These are phyloP conservation scores for Bombycilla garrulus DNA, from an alignment of 2,113 vertebrate genomes.

Conservation along the genomic window DNA sequence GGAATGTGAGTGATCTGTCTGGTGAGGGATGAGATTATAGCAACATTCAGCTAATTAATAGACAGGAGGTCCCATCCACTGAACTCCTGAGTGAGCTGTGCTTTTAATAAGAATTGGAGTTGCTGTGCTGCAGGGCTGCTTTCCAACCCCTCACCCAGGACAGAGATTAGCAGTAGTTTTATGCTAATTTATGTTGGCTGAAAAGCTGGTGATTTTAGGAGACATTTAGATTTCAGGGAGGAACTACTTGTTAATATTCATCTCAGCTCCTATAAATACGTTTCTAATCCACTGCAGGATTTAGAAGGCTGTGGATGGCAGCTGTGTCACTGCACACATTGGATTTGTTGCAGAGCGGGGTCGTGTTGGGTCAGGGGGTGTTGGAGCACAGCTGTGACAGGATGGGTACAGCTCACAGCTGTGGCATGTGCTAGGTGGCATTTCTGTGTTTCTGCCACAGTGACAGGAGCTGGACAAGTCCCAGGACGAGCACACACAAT, in stretches of 20 bases:
- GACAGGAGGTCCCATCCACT: not conserved
- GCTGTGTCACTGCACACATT: not conserved
- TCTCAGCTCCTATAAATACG: not conserved
- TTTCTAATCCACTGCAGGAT: conserved; percentile 22
- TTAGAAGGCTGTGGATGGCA: conserved; percentile 1
- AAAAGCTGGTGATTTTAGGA: conserved; percentile 7
- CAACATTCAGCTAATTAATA: not conserved
- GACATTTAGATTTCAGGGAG: not conserved
- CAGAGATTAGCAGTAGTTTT: not conserved
- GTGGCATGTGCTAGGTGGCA: not conserved
- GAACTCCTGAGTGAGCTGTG: not conserved
- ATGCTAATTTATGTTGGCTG: not conserved
- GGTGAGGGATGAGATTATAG: not conserved
- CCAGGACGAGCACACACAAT: not conserved
- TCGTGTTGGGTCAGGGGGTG: not conserved
- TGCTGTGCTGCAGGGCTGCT: not conserved
- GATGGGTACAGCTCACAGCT: not conserved
- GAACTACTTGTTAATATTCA: conserved; percentile 43
- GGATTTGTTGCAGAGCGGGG: not conserved
- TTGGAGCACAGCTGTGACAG: not conserved
- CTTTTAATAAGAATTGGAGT: not conserved
- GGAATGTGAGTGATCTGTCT: not conserved
- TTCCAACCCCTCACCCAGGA: not conserved
- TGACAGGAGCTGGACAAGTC: not conserved
- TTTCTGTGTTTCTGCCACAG: not conserved